phyloP scores from a whole-genome alignment of 1,140 invertebrate genomes.

The Pseudomyrmex sp. region DNA sequence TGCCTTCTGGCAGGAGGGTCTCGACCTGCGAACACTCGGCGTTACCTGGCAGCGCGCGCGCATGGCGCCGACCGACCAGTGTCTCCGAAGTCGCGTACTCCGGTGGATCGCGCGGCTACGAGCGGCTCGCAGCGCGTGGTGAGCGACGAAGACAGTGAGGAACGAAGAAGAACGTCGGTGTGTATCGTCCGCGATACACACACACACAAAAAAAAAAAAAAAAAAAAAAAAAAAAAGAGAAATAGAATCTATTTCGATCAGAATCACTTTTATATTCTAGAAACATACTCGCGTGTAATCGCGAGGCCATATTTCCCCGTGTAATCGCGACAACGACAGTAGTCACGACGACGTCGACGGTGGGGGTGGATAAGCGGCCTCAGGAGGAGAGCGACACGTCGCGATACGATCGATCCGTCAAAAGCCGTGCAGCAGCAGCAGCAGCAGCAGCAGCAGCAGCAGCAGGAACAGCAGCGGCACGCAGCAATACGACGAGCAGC shows the following conservation, averaged over 20 bases:
- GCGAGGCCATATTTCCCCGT: neutral
- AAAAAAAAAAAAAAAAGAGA: neutral
- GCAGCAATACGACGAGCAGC: constrained; percentile 31
- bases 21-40: constrained; percentile 67
- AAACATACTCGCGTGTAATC: constrained; percentile 8
- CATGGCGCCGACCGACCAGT: constrained; percentile 51
- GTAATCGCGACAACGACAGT: constrained; percentile 9
- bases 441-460: constrained; percentile 39
- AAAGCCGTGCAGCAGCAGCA: constrained; percentile 58
- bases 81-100: constrained; percentile 69
- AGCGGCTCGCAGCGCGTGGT: neutral
- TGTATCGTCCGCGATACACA: neutral
- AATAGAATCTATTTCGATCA: neutral
- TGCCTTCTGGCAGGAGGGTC: constrained; percentile 70
- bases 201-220: neutral
- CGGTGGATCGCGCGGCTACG: constrained; percentile 64
- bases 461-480: constrained; percentile 9
- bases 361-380: constrained; percentile 12
- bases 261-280: neutral
- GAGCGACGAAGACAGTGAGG: neutral
- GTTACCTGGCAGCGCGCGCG: constrained; percentile 66
- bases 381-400: constrained; percentile 69
- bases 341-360: neutral
- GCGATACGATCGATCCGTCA: constrained; percentile 73
- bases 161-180: neutral